phyloP scores from a whole-genome alignment of 2,888 invertebrate genomes.

The Sminthurinus aureus region DNA sequence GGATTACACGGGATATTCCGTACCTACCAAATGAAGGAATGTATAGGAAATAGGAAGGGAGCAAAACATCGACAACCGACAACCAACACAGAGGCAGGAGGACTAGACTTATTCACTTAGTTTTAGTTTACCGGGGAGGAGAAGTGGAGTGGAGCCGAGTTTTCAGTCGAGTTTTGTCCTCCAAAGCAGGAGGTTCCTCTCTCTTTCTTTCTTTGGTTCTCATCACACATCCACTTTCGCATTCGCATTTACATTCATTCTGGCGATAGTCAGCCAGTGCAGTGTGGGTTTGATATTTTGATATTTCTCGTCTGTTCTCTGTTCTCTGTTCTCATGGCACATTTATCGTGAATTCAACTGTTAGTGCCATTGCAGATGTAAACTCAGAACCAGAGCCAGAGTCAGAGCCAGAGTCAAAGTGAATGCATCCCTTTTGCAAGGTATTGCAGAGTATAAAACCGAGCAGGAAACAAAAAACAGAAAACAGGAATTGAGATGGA shows the following conservation, averaged over 20 bases:
- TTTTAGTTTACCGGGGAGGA: neutral
- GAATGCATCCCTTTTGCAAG: neutral
- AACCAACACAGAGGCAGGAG: neutral
- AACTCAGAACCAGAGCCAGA: neutral
- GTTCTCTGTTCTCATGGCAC: neutral
- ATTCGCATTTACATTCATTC: neutral
- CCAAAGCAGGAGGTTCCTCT: constrained; percentile 20
- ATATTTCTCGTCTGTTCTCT: neutral
- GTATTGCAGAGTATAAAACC: neutral
- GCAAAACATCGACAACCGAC: too few relatives aligned
- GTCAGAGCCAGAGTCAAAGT: neutral
- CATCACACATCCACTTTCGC: neutral
- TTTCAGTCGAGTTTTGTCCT: constrained; percentile 31
- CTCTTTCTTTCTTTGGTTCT: constrained; percentile 6
- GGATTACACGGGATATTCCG: too few relatives aligned
- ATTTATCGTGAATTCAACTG: neutral
- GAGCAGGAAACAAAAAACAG: neutral
- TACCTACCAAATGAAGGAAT: too few relatives aligned
- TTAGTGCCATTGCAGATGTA: neutral
- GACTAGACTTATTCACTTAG: neutral
- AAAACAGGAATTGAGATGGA: constrained; percentile 2
- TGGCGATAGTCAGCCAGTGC: too few relatives aligned
- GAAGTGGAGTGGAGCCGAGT: neutral
- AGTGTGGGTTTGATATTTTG: neutral
- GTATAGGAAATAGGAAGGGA: neutral